Conservation (phyloP, 2,888 invertebrate genomes). For the Syrista parreyssii region DNA sequence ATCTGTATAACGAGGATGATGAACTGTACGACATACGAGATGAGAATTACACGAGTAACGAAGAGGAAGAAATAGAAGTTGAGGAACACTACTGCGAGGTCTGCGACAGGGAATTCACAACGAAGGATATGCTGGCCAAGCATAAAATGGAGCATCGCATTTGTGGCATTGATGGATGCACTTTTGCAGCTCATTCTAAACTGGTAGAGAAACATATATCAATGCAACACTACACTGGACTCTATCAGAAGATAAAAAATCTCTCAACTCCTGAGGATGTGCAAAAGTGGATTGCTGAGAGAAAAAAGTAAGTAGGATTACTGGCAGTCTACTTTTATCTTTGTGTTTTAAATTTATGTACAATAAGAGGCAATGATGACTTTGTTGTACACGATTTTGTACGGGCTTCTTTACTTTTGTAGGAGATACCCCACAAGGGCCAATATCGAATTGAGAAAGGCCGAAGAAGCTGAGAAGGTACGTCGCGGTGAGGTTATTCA, state of each 20-base stretch:
- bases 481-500: slow-evolving; percentile 80
- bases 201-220: slow-evolving; percentile 84
- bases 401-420: slow-evolving; percentile 27
- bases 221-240: slow-evolving; percentile 86
- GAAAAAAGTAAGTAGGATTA: slow-evolving; percentile 70
- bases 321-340: background rate
- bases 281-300: slow-evolving; percentile 84
- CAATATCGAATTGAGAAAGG: slow-evolving; percentile 75
- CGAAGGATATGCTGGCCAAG: slow-evolving; percentile 70
- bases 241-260: slow-evolving; percentile 82
- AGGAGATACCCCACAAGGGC: slow-evolving; percentile 79
- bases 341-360: background rate
- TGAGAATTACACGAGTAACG: slow-evolving; percentile 44
- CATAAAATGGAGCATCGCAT: slow-evolving; percentile 82
- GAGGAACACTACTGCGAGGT: slow-evolving; percentile 75
- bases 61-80: slow-evolving; percentile 31
- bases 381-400: slow-evolving; percentile 8
- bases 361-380: background rate
- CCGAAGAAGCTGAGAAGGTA: slow-evolving; percentile 74
- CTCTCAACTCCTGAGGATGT: slow-evolving; percentile 85
- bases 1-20: slow-evolving; percentile 43
- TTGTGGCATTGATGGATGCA: slow-evolving; percentile 86
- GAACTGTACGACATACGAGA: slow-evolving; percentile 46
- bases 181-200: slow-evolving; percentile 81
- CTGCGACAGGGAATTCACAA: slow-evolving; percentile 83